phyloP scores from a whole-genome alignment of 2,888 invertebrate genomes.

The Rhyacophila evoluta region DNA sequence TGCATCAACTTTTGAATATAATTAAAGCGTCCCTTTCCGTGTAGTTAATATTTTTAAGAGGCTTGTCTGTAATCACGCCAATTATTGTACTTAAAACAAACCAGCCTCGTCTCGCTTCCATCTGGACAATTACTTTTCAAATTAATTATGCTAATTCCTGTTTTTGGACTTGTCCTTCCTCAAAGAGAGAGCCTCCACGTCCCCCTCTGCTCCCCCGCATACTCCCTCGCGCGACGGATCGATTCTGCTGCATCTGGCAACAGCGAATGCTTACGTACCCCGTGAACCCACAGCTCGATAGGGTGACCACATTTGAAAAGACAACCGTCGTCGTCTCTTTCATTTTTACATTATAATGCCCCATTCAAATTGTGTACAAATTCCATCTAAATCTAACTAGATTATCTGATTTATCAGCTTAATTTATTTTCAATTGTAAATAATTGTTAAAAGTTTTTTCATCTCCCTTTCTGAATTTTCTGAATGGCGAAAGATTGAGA shows the following conservation, averaged over 20 bases:
- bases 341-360: too few species aligned
- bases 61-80: background rate
- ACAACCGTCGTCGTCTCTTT: too few species aligned
- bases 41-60: background rate
- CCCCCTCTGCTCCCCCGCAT: background rate
- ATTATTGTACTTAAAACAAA: background rate
- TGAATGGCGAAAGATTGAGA: too few species aligned
- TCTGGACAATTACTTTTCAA: slow-evolving; percentile 1
- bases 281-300: too few species aligned
- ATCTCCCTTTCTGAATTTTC: too few species aligned
- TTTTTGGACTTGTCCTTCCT: slow-evolving; percentile 10
- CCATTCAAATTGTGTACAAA: too few species aligned
- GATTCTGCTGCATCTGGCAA: slow-evolving; percentile 10
- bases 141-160: slow-evolving; percentile 15
- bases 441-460: too few species aligned
- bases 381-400: too few species aligned
- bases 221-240: background rate
- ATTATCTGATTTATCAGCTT: too few species aligned
- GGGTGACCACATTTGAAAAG: too few species aligned
- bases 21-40: background rate
- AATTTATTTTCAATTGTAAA: too few species aligned
- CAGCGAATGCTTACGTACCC: background rate
- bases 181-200: background rate
- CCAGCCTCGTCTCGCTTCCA: background rate
- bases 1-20: background rate